phyloP scores from a whole-genome alignment of 2,113 vertebrate genomes.

The Marmota flaviventris region DNA sequence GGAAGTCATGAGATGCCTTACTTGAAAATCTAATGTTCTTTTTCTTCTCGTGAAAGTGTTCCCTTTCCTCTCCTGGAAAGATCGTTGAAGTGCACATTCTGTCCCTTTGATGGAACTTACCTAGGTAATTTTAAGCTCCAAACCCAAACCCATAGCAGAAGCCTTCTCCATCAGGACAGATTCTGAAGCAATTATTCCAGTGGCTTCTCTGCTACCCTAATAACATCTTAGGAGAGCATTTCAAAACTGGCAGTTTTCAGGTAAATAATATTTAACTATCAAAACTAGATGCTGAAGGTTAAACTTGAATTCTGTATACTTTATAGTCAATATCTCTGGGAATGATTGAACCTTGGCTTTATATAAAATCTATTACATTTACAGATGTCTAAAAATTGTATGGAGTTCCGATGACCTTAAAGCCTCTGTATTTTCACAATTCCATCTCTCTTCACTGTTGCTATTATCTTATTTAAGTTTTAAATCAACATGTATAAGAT shows the following conservation, averaged over 20 bases:
- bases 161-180: not conserved
- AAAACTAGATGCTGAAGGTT: constrained; percentile 3
- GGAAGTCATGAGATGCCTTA: not conserved
- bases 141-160: not conserved
- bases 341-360: constrained; percentile 12
- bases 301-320: constrained; percentile 37
- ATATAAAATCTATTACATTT: not conserved
- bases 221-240: not conserved
- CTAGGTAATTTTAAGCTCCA: not conserved
- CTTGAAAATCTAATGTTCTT: not conserved
- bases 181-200: not conserved
- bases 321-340: not conserved
- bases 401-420: not conserved
- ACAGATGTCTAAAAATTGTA: not conserved
- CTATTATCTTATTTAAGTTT: not conserved
- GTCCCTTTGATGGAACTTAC: not conserved
- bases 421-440: not conserved
- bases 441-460: not conserved
- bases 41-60: not conserved
- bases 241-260: not conserved
- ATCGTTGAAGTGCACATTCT: not conserved
- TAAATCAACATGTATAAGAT: not conserved
- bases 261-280: constrained; percentile 23
- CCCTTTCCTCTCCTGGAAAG: not conserved
- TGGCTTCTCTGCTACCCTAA: not conserved